phyloP scores from a whole-genome alignment of 2,888 invertebrate species.

The Ischnura elegans region DNA sequence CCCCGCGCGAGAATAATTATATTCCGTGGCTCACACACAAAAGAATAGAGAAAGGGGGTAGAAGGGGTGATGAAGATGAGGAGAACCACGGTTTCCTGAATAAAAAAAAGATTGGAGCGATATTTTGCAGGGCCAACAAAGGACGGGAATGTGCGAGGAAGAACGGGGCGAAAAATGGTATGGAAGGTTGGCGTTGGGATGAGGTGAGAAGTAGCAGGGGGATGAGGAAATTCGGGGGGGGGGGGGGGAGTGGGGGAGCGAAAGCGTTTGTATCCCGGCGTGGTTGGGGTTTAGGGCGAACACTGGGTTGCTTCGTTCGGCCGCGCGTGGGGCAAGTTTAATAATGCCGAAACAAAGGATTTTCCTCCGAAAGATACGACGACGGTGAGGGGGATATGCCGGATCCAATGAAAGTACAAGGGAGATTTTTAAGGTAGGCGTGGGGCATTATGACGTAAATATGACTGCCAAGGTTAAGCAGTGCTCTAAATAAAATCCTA shows the following conservation, averaged over 20 bases:
- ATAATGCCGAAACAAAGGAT: slow-evolving; percentile 60
- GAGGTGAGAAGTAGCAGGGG: neutral
- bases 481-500: neutral
- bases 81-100: neutral
- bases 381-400: neutral
- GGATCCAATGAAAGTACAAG: slow-evolving; percentile 19
- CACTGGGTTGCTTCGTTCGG: slow-evolving; percentile 1
- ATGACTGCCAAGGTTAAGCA: slow-evolving; percentile 26
- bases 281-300: neutral
- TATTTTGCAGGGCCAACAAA: slow-evolving; percentile 41
- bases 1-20: slow-evolving; percentile 16
- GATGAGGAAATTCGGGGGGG: neutral
- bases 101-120: slow-evolving; percentile 18
- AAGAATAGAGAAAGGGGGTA: neutral
- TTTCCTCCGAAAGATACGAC: neutral
- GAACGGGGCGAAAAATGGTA: neutral
- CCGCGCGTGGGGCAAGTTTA: slow-evolving; percentile 34
- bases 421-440: neutral
- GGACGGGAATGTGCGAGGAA: slow-evolving; percentile 35
- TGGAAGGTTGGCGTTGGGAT: neutral
- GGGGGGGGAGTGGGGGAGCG: neutral
- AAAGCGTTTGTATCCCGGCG: neutral
- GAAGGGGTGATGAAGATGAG: neutral
- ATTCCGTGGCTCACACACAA: neutral
- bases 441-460: slow-evolving; percentile 4